Conservation (phyloP, 2,113 vertebrate genomes). For the Crotalus viridis region DNA sequence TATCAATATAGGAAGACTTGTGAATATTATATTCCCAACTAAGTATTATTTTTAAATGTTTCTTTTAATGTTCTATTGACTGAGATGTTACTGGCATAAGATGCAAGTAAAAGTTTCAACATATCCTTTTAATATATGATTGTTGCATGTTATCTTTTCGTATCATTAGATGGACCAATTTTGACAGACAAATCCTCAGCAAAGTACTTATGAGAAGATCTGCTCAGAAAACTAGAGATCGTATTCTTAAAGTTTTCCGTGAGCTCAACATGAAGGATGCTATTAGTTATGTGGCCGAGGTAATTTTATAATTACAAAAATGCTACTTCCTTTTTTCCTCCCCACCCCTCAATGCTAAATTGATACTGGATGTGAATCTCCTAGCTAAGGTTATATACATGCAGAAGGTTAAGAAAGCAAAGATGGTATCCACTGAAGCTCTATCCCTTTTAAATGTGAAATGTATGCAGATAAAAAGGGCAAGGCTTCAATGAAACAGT, state of each 20-base stretch:
- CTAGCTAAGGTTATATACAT: not conserved
- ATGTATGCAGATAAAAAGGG: not conserved
- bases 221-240: constrained; percentile 83
- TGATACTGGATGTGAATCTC: not conserved
- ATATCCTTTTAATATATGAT: constrained; percentile 36
- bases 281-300: constrained; percentile 90
- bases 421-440: not conserved
- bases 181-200: constrained; percentile 86
- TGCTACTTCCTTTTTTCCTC: not conserved
- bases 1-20: not conserved
- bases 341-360: not conserved
- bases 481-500: too few relatives aligned
- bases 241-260: constrained; percentile 90
- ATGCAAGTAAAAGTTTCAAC: not conserved
- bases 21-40: not conserved
- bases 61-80: not conserved
- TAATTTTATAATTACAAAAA: constrained; percentile 51
- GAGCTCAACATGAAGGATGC: constrained; percentile 95
- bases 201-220: constrained; percentile 86
- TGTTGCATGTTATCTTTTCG: constrained; percentile 36
- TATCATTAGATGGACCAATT: constrained; percentile 84
- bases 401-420: not conserved
- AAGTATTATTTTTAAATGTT: not conserved
- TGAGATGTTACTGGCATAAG: not conserved
- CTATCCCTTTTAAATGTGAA: not conserved